These are phyloP conservation scores for Hippocampus guttulatus DNA, from an alignment of 2,113 vertebrate genomes.

Conservation along the genomic window DNA sequence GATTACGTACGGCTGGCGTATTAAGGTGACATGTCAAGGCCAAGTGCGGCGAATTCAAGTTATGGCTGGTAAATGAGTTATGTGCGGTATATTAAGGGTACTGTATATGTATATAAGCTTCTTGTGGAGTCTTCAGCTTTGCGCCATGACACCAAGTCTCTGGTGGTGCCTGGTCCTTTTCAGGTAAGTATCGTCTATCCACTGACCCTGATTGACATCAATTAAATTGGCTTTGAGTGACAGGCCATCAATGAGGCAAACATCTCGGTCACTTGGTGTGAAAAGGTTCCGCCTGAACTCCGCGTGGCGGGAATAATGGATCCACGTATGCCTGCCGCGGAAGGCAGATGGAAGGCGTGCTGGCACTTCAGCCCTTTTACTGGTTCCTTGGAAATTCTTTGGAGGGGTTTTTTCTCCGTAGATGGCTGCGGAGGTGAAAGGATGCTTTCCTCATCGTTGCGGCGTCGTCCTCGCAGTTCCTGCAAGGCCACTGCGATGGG, in stretches of 20 bases:
- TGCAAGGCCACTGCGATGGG: not conserved
- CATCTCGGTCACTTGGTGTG: constrained; percentile 34
- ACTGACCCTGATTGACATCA: constrained; percentile 62
- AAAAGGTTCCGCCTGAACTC: constrained; percentile 15
- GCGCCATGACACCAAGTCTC: too few relatives aligned
- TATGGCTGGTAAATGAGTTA: not conserved
- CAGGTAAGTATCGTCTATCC: constrained; percentile 36
- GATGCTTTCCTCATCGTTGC: not conserved
- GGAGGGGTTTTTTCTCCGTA: not conserved
- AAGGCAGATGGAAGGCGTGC: not conserved
- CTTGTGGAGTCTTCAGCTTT: not conserved
- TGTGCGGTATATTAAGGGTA: not conserved
- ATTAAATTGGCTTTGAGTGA: constrained; percentile 65
- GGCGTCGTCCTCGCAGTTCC: not conserved
- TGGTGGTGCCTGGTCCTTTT: too few relatives aligned
- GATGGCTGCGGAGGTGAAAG: not conserved
- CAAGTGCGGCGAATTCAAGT: not conserved
- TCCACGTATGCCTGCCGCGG: too few relatives aligned
- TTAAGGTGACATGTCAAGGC: not conserved
- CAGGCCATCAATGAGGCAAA: constrained; percentile 40
- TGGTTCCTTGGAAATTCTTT: not conserved
- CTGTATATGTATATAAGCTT: too few relatives aligned
- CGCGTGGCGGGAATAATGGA: too few relatives aligned
- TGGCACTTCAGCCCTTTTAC: not conserved
- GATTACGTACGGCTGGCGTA: not conserved